Conservation (phyloP, 2,888 invertebrate genomes). For the Leptinotarsa haldemani region DNA sequence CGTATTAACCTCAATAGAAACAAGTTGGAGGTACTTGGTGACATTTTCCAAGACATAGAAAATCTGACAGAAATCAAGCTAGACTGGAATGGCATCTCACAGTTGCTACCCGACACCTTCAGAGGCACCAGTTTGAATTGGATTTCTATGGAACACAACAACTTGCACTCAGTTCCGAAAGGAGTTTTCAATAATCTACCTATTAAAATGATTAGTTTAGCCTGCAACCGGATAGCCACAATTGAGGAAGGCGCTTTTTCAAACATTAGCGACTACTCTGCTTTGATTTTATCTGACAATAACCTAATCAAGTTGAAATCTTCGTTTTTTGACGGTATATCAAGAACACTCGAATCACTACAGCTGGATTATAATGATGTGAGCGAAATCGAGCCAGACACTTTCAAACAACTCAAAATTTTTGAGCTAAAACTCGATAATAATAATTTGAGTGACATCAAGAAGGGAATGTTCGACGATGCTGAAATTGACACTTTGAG, state of each 20-base stretch:
- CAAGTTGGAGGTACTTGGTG: slow-evolving; percentile 15
- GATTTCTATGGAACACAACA: slow-evolving; percentile 9
- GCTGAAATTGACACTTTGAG: neutral
- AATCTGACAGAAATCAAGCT: slow-evolving; percentile 19
- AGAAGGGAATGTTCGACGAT: slow-evolving; percentile 12
- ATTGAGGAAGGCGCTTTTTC: slow-evolving; percentile 1
- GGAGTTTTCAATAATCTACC: slow-evolving; percentile 14
- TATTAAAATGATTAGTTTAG: neutral
- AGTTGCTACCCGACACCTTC: neutral
- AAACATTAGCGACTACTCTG: neutral
- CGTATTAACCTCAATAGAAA: slow-evolving; percentile 4
- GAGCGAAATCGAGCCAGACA: neutral
- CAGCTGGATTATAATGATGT: neutral
- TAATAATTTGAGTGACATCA: slow-evolving; percentile 3
- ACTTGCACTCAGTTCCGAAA: neutral
- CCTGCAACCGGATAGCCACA: slow-evolving; percentile 1
- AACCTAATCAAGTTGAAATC: too few relatives aligned
- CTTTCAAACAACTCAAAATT: slow-evolving; percentile 1
- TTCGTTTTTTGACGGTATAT: neutral
- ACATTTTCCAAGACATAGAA: slow-evolving; percentile 1
- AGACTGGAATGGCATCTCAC: neutral
- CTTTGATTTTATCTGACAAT: too few relatives aligned
- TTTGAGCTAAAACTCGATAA: neutral
- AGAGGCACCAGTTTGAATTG: neutral
- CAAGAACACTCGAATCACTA: neutral